Evolutionary conservation across 2,888 invertebrate species (phyloP), one percentile per base, ranked within the genome.

Genomic region (Allacma fusca): DNA sequence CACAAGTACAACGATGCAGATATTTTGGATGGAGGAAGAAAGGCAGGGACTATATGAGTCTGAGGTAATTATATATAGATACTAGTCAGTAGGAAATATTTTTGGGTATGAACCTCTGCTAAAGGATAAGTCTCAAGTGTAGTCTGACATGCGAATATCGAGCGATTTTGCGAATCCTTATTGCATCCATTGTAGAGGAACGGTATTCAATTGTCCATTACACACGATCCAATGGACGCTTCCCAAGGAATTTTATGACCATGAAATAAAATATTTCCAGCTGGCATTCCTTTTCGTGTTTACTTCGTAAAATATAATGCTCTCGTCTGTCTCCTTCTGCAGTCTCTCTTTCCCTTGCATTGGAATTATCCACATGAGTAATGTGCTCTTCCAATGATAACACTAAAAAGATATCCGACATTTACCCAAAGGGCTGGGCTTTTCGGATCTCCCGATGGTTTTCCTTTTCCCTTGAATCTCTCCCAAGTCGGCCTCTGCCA

Each of bases 131-230:
- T n/a, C n/a, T n/a, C 34, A 26, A 70, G 19, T 57, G 23, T 23
- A 69, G 21, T 50, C 21, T 50, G 70, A 70, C 70, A 70, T 70
- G 70, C 70, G 44, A 70, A 68, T 68, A 29, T 68, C n/a, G n/a
- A n/a, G n/a, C n/a, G n/a, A 34, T 68, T 40, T 34, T 40, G 40
- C 40, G 16, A 21, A 40, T 68, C 34, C 16, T 23, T 40, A 34
- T 68, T n/a, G n/a, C n/a, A n/a, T 40, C 40, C 40, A 9, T 40
- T 40, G 40, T 9, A 40, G 7, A 40, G 5, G 40, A 40, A 40
- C 13, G 34, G 12, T 26, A 67, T 67, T 67, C 28, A 67, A 67
- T 67, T 67, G 28, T 29, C 67, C 67, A 67, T 67, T 67, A 34
- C 67, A 2, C 34, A 28, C 67, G 67, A 28, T 29, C 67, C 67